Evolutionary conservation across 2,113 vertebrate species (phyloP).

Genomic region (Elachura formosa): DNA sequence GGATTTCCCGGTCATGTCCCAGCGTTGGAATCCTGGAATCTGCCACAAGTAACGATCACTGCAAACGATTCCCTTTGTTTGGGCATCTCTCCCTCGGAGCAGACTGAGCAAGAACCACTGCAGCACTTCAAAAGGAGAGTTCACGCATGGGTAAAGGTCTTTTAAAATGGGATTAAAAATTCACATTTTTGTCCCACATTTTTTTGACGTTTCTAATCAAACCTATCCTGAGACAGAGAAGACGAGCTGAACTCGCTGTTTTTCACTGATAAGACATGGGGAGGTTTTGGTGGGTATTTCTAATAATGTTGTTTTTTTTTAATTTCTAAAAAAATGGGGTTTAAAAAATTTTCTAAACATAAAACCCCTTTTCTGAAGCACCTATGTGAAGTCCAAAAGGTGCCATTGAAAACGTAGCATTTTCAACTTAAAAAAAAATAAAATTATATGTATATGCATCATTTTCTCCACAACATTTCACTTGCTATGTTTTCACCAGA

Average conservation of each 20-base stretch:
- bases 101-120: background rate
- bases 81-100: background rate
- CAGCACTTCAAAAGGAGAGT: slow-evolving; percentile 20
- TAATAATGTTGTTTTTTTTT: background rate
- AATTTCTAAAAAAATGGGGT: background rate
- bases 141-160: slow-evolving; percentile 12
- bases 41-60: rapidly evolving
- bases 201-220: background rate
- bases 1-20: background rate
- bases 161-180: slow-evolving; percentile 40
- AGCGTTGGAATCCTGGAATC: background rate
- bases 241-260: rapidly evolving
- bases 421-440: background rate
- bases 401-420: background rate
- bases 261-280: background rate
- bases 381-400: background rate
- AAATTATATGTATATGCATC: rapidly evolving
- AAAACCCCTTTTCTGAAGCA: background rate
- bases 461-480: background rate
- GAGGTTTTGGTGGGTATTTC: background rate
- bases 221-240: background rate
- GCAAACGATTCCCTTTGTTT: background rate
- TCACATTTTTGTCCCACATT: background rate
- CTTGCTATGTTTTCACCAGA: background rate
- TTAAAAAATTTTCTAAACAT: background rate